Evolutionary conservation across 2,797 vertebrate species (phyloP).

Genomic region (Cyprinodon diabolis): DNA sequence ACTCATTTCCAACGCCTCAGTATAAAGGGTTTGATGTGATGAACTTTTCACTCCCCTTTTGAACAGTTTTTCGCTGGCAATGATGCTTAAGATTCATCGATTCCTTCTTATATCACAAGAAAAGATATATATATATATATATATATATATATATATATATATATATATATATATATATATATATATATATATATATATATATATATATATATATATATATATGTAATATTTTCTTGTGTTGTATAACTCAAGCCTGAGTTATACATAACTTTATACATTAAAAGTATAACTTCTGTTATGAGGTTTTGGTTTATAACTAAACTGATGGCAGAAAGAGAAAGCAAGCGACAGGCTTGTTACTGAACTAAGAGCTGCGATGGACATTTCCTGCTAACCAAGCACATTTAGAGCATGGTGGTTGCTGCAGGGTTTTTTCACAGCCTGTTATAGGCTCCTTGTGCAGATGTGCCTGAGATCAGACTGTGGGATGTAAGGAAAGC

Average conservation of each 20-base stretch:
- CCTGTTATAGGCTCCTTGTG: conserved; percentile 59
- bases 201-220: too few species aligned
- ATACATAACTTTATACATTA: too few species aligned
- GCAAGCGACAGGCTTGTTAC: not conserved
- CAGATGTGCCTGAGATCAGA: conserved; percentile 62
- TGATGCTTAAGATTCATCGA: not conserved
- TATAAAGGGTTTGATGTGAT: conserved; percentile 16
- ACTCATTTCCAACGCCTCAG: conserved; percentile 20
- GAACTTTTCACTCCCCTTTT: not conserved
- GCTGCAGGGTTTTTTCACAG: conserved; percentile 46
- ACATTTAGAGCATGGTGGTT: conserved; percentile 39
- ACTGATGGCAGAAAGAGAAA: conserved; percentile 22
- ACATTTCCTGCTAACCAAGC: conserved; percentile 66
- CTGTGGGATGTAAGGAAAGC: conserved; percentile 65
- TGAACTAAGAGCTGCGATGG: conserved; percentile 31
- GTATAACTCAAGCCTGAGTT: too few species aligned
- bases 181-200: too few species aligned
- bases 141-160: too few species aligned
- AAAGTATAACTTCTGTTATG: not conserved
- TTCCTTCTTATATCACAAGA: not conserved
- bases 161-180: too few species aligned
- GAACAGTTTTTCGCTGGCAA: not conserved
- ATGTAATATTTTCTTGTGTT: too few species aligned
- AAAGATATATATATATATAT: too few species aligned
- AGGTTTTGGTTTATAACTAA: not conserved